Base-by-base conservation (phyloP, 1,140 invertebrate species). In the Drosophila sturtevanti region DNA sequence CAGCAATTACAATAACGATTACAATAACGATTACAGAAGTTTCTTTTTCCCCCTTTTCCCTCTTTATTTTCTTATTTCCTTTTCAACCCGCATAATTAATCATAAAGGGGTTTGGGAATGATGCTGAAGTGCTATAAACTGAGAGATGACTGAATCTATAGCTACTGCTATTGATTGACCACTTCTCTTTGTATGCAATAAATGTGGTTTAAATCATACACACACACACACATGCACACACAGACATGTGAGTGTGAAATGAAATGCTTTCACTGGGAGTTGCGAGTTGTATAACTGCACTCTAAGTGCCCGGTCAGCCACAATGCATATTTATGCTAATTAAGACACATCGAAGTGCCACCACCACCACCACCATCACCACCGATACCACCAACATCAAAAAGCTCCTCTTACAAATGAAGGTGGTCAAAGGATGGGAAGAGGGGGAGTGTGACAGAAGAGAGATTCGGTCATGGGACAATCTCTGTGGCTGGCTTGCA, bases 281-380 rank as follows among this genome's bases (percentile, higher is more conserved):
- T 62, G 41, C 10, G 41, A 34, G 44, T 73, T 72, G 63, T 72
- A 80, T 55, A 67, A 58, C 48, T 59, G 34, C 34, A 38, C 18
- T 73, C 18, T 73, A 75, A 79, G 61, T 68, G 51, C 59, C 61
- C n/a, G 58, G 52, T 51, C 60, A 67, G 54, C 59, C 73, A 48
- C 64, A 76, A 68, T 86, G 63, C 58, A 80, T 75, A 82, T 86
- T 86, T 86, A 86, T 86, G 81, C 81, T 86, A 86, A 86, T 86
- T 86, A 86, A 86, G 82, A 87, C 79, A 86, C 82, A 81, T 87
- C 79, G 68, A 31, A 78, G 64, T 75, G 73, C 54, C 67, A 48
- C 4, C 27, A 48, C 9, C 71, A 27, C 44, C 60, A 72, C 51
- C 62, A 21, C n/a, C n/a, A n/a, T n/a, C n/a, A n/a, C n/a, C n/a